Percentiles rank a stretch among this genome's conserved stretches.
phyloP scores from a whole-genome alignment of 1,140 invertebrate genomes.

The Zaprionus kolodkinae region DNA sequence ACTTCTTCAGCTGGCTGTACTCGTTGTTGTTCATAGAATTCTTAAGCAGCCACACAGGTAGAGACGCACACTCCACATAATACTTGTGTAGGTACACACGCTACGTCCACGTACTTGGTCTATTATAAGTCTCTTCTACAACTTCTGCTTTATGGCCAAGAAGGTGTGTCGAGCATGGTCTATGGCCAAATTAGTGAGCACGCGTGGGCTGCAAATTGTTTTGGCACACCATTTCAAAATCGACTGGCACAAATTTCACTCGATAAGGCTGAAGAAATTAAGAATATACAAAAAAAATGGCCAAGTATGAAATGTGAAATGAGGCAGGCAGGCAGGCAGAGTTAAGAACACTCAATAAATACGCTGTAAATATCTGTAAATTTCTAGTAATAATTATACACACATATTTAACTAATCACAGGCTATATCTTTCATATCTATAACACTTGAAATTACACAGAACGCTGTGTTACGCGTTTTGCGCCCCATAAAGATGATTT shows the following conservation, averaged over 20 bases:
- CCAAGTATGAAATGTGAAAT: background rate
- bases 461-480: background rate
- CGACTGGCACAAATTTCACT: slow-evolving; percentile 69
- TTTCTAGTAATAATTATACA: background rate
- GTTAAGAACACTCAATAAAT: background rate
- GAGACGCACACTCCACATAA: background rate
- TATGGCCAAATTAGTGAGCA: slow-evolving; percentile 62
- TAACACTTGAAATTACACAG: background rate
- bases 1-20: slow-evolving; percentile 29
- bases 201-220: slow-evolving; percentile 55
- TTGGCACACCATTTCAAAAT: slow-evolving; percentile 42
- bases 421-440: background rate
- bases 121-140: background rate
- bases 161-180: slow-evolving; percentile 32
- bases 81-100: background rate
- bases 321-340: slow-evolving; percentile 1
- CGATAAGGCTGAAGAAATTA: slow-evolving; percentile 30
- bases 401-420: background rate
- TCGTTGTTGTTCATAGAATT: slow-evolving; percentile 55
- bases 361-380: background rate
- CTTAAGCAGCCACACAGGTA: slow-evolving; percentile 75
- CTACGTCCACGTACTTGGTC: background rate
- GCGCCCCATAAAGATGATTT: background rate
- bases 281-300: too few species aligned
- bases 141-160: slow-evolving; percentile 20